Percentiles rank a stretch among this genome's conserved stretches.
These are phyloP conservation scores for Cerastoderma edule DNA, from an alignment of 2,888 invertebrate species.

Conservation along the genomic window DNA sequence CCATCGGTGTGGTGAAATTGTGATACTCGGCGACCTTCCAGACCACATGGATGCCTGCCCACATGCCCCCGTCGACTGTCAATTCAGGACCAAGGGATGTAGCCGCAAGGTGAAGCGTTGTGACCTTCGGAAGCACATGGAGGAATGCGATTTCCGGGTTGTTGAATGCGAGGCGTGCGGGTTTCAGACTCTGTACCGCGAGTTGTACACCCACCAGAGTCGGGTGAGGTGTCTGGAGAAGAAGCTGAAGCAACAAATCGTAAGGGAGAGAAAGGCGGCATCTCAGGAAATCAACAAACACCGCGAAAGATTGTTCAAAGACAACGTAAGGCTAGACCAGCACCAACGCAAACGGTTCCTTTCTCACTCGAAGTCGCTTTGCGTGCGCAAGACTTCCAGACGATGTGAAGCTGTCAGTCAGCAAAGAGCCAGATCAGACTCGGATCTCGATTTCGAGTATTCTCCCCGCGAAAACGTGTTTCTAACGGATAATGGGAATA, in stretches of 20 bases:
- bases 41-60: constrained; percentile 72
- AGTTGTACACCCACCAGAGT: constrained; percentile 74
- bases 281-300: constrained; percentile 65
- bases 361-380: constrained; percentile 54
- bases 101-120: constrained; percentile 63
- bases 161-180: constrained; percentile 76
- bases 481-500: constrained; percentile 42
- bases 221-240: constrained; percentile 69
- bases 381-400: constrained; percentile 7
- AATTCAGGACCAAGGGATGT: constrained; percentile 65
- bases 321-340: constrained; percentile 59
- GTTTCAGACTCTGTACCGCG: constrained; percentile 61
- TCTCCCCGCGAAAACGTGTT: constrained; percentile 49
- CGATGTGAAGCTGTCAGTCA: constrained; percentile 26
- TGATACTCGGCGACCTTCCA: constrained; percentile 66
- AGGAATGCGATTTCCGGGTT: constrained; percentile 69
- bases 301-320: constrained; percentile 55
- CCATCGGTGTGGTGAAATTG: constrained; percentile 68
- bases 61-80: constrained; percentile 66
- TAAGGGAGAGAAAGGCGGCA: constrained; percentile 60
- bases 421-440: constrained; percentile 21
- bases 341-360: constrained; percentile 55
- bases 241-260: constrained; percentile 72
- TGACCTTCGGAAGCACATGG: constrained; percentile 64
- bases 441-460: constrained; percentile 36